Percentiles rank a stretch among this genome's conserved stretches.
Conservation (phyloP, 2,797 vertebrate genomes). For the Rhabdomys pumilio region DNA sequence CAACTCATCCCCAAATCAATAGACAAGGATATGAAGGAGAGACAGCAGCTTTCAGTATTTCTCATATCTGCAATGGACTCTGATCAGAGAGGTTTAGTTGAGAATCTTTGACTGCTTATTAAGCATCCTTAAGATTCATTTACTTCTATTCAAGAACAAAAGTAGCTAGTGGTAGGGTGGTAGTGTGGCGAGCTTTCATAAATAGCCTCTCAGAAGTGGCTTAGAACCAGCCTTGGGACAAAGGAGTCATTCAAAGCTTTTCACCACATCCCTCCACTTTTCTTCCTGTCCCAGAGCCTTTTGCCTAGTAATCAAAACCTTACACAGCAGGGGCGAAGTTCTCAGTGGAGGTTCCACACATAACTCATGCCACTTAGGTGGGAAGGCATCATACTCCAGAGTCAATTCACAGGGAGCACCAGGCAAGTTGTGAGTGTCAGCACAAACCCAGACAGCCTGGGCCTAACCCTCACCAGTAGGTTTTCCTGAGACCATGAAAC, state of each 20-base stretch:
- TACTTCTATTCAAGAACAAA: not conserved
- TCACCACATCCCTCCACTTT: not conserved
- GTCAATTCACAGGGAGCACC: not conserved
- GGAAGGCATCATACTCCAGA: not conserved
- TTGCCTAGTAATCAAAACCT: not conserved
- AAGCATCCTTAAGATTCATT: slow-evolving; percentile 5
- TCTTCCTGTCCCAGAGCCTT: not conserved
- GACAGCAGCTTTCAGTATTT: not conserved
- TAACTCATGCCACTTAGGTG: not conserved
- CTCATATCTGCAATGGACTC: slow-evolving; percentile 1
- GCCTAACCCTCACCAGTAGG: not conserved
- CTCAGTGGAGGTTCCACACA: not conserved
- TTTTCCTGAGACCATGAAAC: not conserved
- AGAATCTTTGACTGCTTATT: not conserved
- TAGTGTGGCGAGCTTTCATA: not conserved
- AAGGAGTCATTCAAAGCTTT: not conserved
- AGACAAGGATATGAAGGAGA: not conserved
- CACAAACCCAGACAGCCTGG: not conserved
- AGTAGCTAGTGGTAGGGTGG: not conserved
- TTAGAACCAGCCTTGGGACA: not conserved
- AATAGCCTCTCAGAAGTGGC: not conserved
- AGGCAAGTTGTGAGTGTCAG: not conserved
- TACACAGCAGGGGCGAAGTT: not conserved
- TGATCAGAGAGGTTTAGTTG: not conserved
- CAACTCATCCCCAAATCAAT: slow-evolving; percentile 17